phyloP scores from a whole-genome alignment of 2,888 invertebrate species.

The Lamellibrachia satsuma region DNA sequence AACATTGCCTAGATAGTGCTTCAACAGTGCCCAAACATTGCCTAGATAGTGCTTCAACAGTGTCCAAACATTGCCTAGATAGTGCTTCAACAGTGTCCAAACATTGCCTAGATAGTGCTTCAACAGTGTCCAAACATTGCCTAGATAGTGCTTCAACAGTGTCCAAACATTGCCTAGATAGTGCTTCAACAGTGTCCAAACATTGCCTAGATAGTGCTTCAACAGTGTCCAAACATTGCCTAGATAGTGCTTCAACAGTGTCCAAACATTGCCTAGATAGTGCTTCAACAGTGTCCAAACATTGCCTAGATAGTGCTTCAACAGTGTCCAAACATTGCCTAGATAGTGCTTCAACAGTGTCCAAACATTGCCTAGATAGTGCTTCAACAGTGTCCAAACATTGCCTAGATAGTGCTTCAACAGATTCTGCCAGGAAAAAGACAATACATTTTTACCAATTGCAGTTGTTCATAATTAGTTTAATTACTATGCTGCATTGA shows the following conservation, averaged over 20 bases:
- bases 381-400: neutral
- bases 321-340: neutral
- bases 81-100: neutral
- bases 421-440: neutral
- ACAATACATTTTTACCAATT: neutral
- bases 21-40: neutral
- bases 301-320: neutral
- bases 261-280: neutral
- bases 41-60: neutral
- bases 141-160: neutral
- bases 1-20: neutral
- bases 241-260: neutral
- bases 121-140: neutral
- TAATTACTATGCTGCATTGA: neutral
- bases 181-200: neutral
- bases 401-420: neutral
- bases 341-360: neutral
- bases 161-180: neutral
- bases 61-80: neutral
- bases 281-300: neutral
- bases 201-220: neutral
- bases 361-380: neutral
- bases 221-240: neutral
- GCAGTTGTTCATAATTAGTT: neutral
- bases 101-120: neutral